Base-by-base conservation (phyloP, 2,113 vertebrate genomes). In the Tiliqua scincoides region DNA sequence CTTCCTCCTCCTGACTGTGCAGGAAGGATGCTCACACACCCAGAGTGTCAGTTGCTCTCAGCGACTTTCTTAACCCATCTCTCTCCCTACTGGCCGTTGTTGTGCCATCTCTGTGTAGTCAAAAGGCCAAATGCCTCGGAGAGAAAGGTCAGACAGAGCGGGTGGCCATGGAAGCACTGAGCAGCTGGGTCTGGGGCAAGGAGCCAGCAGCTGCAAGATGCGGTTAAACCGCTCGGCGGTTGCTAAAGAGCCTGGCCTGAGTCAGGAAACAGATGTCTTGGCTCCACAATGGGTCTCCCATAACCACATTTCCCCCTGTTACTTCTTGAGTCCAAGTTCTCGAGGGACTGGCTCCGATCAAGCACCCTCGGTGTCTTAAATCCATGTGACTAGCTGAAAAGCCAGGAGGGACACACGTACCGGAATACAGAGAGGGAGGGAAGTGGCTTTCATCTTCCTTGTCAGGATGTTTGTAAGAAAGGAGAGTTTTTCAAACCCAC, bases 181-280 rank as follows among this genome's bases (percentile, higher is more conserved):
- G 72, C 67, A 62, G 63, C 68, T 86, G 23, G 79, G 86, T 59
- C 57, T 88, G 85, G 85, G 72, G 72, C 0, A n/a, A 87, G 84
- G 85, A 11, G 65, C 88, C 12, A 0, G 86, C 94, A 94, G 88
- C 93, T 83, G 91, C 68, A 59, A 76, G 0, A 1, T 95, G 94
- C 89, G 94, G 95, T 95, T 95, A 91, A 95, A 94, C 95, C 91
- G 92, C 91, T 92, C 9, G 0, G 84, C 82, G 84, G 92, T 95
- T 95, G 95, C 93, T 93, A 93, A 92, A 95, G 92, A 94, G 93
- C 82, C 87, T 70, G 1, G 0, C 87, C 0, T 10, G 85, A 88
- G 91, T 89, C 95, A 95, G 95, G 94, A 95, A 95, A 95, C 95
- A 95, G 95, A 95, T 95, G 95, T 93, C 91, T 71, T 52, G 0